Percentiles rank a stretch among this genome's conserved stretches.
Evolutionary conservation across 2,888 invertebrate genomes (phyloP).

Genomic region (Halictus quadricinctus): DNA sequence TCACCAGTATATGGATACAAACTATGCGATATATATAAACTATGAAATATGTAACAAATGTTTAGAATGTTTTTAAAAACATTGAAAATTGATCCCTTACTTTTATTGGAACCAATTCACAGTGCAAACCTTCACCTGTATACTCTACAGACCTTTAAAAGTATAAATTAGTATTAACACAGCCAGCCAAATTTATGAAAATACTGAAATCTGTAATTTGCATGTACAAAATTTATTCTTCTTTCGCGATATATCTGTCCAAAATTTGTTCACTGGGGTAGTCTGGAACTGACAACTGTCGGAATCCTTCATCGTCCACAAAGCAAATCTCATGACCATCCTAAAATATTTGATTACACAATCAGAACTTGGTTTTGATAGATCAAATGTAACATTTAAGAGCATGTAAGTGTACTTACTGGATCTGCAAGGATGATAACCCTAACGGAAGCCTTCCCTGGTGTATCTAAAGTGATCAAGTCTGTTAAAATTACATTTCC

Average conservation of each 20-base stretch:
- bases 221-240: slow-evolving; percentile 73
- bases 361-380: background rate
- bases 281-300: slow-evolving; percentile 93
- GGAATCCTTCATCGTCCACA: slow-evolving; percentile 97
- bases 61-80: background rate
- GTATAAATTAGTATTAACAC: background rate
- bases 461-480: slow-evolving; percentile 96
- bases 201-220: slow-evolving; percentile 34
- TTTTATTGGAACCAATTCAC: background rate
- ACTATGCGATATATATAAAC: background rate
- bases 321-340: slow-evolving; percentile 99
- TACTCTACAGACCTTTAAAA: slow-evolving; percentile 13
- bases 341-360: slow-evolving; percentile 80
- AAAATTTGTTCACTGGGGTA: slow-evolving; percentile 91
- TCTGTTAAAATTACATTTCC: slow-evolving; percentile 93
- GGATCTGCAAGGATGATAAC: slow-evolving; percentile 99
- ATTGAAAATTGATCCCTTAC: background rate
- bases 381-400: background rate
- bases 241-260: slow-evolving; percentile 89
- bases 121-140: slow-evolving; percentile 9
- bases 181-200: slow-evolving; percentile 16
- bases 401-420: slow-evolving; percentile 80
- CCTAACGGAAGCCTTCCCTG: slow-evolving; percentile 97
- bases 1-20: background rate
- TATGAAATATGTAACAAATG: slow-evolving; percentile 19